These are phyloP conservation scores for Danionella dracula DNA, from an alignment of 2,797 vertebrate genomes.

Conservation along the genomic window DNA sequence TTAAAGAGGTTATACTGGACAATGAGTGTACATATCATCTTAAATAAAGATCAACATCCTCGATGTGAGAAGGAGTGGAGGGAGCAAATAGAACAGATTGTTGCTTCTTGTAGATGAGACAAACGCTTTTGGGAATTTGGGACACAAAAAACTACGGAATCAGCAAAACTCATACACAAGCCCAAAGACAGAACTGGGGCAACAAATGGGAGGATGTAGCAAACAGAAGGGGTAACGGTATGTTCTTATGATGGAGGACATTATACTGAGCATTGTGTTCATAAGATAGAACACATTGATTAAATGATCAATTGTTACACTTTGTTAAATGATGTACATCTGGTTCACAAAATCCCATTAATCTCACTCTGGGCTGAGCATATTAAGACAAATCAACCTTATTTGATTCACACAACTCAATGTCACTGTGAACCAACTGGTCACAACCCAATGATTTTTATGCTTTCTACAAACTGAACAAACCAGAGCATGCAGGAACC, in stretches of 20 bases:
- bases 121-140: conserved; percentile 36
- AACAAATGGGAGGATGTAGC: conserved; percentile 3
- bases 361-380: too few species aligned
- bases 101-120: conserved; percentile 40
- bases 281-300: neutral
- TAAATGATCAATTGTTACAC: too few species aligned
- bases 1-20: neutral
- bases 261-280: neutral
- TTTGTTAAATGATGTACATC: too few species aligned
- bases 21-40: neutral
- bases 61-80: neutral
- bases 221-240: conserved; percentile 1
- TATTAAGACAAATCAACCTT: too few species aligned
- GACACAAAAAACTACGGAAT: conserved; percentile 26
- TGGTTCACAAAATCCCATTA: too few species aligned
- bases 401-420: too few species aligned
- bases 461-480: too few species aligned
- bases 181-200: conserved; percentile 35
- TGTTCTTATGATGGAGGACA: conserved; percentile 18
- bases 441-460: too few species aligned
- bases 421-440: too few species aligned
- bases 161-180: conserved; percentile 31
- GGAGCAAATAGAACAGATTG: conserved; percentile 29
- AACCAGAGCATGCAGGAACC: too few species aligned
- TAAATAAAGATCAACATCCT: conserved; percentile 6